Base-by-base conservation (phyloP, 2,797 vertebrate genomes). In the Gallinago nigripennis region DNA sequence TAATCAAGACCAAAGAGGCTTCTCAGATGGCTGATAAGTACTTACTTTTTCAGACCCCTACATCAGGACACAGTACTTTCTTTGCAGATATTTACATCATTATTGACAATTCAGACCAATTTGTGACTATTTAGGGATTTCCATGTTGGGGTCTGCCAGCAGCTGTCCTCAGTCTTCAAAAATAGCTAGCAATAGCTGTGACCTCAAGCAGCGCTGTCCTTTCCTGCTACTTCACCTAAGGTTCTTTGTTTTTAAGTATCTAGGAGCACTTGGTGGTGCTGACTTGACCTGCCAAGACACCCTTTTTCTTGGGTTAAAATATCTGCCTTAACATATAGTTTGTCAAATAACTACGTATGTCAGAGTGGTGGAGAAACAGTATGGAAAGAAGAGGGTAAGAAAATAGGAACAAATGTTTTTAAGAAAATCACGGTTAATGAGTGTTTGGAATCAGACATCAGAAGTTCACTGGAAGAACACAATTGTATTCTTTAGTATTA, bases 141-240 rank as follows among this genome's bases (percentile, higher is more conserved):
- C 43, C 79, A 3, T 57, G 12, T 27, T 79, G 70, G 30, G 13
- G 48, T 14, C 39, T 72, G 27, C 33, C 43, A 57, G 28, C 15
- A 43, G 20, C 16, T 81, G 37, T 48, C 12, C 41, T 78, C 53
- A 56, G 18, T 37, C 12, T 27, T 83, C 43, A 14, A 86, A 87
- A 94, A 71, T 20, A 89, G 19, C 43, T 20, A 24, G 5, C 16
- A 60, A 48, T 41, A 79, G 2, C 15, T 84, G 23, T 0, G 0
- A 17, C 14, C 28, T 33, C 18, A 61, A 75, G 2, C 3, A 82
- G 5, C 0, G 1, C 8, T 7, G 1, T 41, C 37, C 24, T 79
- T 77, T 78, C 27, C 11, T 78, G 24, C 30, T 78, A 7, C 33
- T 11, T 71, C 61, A 28, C 24, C 61, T 35, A 12, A 4, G 5